A percentile compares a stretch with the other conserved stretches of the same genome.
Conservation (phyloP, 1,140 invertebrate species). For the Calycopis cecrops region DNA sequence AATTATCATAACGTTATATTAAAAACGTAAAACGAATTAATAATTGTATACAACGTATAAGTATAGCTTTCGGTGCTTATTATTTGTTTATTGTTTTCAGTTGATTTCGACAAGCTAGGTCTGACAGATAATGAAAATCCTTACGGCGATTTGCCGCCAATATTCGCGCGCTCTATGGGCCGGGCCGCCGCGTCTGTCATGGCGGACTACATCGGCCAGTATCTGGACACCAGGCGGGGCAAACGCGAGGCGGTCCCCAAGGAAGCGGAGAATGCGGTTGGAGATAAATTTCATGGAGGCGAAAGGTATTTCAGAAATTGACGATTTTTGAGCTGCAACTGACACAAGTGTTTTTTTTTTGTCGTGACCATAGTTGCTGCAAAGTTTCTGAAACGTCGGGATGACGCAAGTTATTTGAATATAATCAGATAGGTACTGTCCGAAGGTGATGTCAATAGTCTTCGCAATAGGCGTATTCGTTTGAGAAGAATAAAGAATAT, state of each 20-base stretch:
- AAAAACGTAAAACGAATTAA: too few relatives aligned
- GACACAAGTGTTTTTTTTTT: too few relatives aligned
- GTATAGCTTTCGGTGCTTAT: too few relatives aligned
- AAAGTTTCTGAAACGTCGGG: too few relatives aligned
- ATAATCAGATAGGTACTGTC: too few relatives aligned
- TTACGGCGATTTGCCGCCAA: constrained; percentile 84
- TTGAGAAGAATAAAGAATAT: too few relatives aligned
- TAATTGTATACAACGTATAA: too few relatives aligned
- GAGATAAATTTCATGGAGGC: constrained; percentile 79
- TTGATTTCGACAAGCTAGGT: constrained; percentile 88
- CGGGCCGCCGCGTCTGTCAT: constrained; percentile 80
- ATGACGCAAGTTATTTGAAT: too few relatives aligned
- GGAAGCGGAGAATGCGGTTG: constrained; percentile 51
- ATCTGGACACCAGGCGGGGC: constrained; percentile 79
- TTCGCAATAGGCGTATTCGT: too few relatives aligned
- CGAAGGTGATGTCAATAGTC: too few relatives aligned
- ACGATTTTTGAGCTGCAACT: background rate
- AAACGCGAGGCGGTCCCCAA: constrained; percentile 71
- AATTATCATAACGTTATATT: too few relatives aligned
- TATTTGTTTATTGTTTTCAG: constrained; percentile 59
- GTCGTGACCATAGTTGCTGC: too few relatives aligned
- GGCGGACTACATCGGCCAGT: constrained; percentile 82
- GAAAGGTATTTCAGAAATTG: constrained; percentile 74
- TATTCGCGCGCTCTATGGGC: constrained; percentile 82
- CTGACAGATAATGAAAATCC: constrained; percentile 91